phyloP scores from a whole-genome alignment of 2,113 vertebrate genomes.

The Callocephalon fimbriatum region DNA sequence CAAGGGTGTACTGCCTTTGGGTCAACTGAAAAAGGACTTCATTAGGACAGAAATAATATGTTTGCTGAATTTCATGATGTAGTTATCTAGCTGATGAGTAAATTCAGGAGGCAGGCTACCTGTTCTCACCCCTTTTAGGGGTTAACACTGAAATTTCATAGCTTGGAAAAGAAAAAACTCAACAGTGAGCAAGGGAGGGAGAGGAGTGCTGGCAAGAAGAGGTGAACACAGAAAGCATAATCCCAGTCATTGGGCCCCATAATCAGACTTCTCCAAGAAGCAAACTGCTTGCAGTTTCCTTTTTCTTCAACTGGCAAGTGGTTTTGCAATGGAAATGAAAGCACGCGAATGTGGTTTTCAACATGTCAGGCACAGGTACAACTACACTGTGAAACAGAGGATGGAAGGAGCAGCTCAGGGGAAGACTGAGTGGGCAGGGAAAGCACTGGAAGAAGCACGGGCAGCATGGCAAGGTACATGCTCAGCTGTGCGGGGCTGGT shows the following conservation, averaged over 20 bases:
- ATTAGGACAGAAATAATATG: not conserved
- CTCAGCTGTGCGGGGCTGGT: rapidly evolving
- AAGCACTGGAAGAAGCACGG: not conserved
- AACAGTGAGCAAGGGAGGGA: not conserved
- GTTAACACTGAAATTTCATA: not conserved
- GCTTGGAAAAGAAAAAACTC: not conserved
- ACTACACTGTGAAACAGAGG: rapidly evolving
- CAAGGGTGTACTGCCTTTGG: not conserved
- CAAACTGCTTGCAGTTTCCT: not conserved
- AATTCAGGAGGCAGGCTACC: not conserved
- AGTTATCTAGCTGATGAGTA: not conserved
- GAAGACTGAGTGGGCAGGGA: not conserved
- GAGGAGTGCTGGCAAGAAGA: not conserved
- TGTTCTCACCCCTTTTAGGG: not conserved
- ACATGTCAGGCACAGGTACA: not conserved
- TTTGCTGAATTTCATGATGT: not conserved
- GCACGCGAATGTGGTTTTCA: rapidly evolving
- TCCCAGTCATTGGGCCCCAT: not conserved
- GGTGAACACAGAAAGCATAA: not conserved
- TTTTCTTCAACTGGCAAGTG: not conserved
- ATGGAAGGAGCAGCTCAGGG: rapidly evolving
- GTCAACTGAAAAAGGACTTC: not conserved
- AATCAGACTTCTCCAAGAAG: not conserved
- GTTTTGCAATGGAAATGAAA: not conserved
- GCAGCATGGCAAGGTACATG: not conserved